Evolutionary conservation across 2,797 vertebrate genomes (phyloP).

Genomic region (Megalops cyprinoides): DNA sequence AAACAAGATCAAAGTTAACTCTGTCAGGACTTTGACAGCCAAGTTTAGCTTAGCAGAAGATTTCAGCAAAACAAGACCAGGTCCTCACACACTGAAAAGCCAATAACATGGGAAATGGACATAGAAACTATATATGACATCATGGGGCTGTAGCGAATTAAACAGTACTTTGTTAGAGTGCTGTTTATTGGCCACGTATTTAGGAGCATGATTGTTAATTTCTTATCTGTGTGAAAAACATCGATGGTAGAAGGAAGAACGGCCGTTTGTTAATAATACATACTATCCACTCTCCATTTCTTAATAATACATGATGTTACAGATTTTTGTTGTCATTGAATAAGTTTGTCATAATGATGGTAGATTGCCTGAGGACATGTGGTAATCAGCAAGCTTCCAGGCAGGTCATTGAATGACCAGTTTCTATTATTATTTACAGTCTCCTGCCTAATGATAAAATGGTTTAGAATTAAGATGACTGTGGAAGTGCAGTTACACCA

Average conservation of each 20-base stretch:
- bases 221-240: background rate
- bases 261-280: too few relatives aligned
- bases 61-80: too few relatives aligned
- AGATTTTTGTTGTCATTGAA: background rate
- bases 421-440: slow-evolving; percentile 24
- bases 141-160: background rate
- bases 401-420: slow-evolving; percentile 27
- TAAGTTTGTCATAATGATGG: background rate
- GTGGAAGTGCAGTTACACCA: background rate
- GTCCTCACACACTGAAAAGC: too few relatives aligned
- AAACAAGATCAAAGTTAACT: too few relatives aligned
- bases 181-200: background rate
- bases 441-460: slow-evolving; percentile 21
- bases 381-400: background rate
- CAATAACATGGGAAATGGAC: slow-evolving; percentile 1
- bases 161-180: background rate
- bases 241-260: background rate
- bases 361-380: background rate
- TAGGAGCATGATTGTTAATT: background rate
- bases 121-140: background rate
- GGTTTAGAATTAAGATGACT: slow-evolving; percentile 3
- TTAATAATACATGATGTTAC: background rate
- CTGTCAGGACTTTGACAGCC: too few relatives aligned
- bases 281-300: background rate
- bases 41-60: too few relatives aligned